Conservation (phyloP, 2,888 invertebrate species). For the Nephrotoma flavescens region DNA sequence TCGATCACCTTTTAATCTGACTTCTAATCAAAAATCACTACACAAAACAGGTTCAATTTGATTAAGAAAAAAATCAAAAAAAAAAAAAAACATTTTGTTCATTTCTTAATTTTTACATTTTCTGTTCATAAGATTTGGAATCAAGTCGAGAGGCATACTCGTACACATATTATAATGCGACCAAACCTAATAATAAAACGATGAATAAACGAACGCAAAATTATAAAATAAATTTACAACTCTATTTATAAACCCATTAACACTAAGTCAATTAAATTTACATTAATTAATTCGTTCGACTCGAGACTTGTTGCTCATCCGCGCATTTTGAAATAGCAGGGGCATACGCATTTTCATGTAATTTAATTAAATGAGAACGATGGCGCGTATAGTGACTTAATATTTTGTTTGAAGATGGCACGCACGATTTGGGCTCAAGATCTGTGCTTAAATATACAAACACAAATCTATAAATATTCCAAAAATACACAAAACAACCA, state of each 20-base stretch:
- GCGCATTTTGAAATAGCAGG: background rate
- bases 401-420: background rate
- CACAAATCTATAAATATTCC: background rate
- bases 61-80: background rate
- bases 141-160: background rate
- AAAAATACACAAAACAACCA: background rate
- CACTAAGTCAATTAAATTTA: constrained; percentile 3
- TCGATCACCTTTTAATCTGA: background rate
- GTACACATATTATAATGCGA: background rate
- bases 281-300: background rate
- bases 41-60: background rate
- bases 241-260: constrained; percentile 2
- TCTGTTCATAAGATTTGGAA: background rate
- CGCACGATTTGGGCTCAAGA: background rate
- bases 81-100: background rate
- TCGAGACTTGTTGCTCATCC: background rate
- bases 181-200: background rate
- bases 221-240: constrained; percentile 1
- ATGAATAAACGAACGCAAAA: background rate
- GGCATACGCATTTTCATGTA: too few species aligned
- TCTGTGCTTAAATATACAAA: background rate
- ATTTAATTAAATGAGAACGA: too few species aligned
- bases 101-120: background rate
- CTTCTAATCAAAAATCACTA: background rate
- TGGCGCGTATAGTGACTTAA: background rate